Base-by-base conservation (phyloP, 2,113 vertebrate genomes). In the Macrotis lagotis region DNA sequence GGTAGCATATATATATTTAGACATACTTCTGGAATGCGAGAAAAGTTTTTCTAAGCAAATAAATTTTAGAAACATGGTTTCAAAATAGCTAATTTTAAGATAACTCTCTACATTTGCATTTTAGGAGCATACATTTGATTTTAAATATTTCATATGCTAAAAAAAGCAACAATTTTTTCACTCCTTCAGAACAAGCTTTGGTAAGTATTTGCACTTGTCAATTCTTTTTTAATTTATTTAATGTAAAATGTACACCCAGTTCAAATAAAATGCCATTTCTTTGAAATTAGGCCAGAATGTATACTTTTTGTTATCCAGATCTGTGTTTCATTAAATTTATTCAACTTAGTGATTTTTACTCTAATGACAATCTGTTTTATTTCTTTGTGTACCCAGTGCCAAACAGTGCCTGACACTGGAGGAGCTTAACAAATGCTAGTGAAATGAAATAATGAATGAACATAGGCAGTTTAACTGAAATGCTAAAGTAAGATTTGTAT, bases 401-500 rank as follows among this genome's bases (percentile, higher is more conserved):
- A 74, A n/a, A n/a, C 1, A 44, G 26, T 8, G 1, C 0, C 66
- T 83, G 37, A 8, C 19, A 83, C 2, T 22, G n/a, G n/a, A 83
- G 19, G 37, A 44, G 37, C 5, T 44, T 44, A 44, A 44, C 22
- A 44, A 44, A 83, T 44, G 16, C 16, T 22, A 3, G 22, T 83
- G n/a, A 44, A 44, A 83, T 83, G 31, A n/a, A 74, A 74, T 74
- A 74, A 19, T 59, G 52, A 53, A 25, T 59, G 9, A 74, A 74
- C 22, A n/a, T n/a, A 74, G 37, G 47, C 50, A 94, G 91, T 4
- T 1, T 25, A 95, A 52, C n/a, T 96, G 24, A 94, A 96, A 97
- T 94, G 3, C 66, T 55, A 95, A 94, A 92, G 24, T 10, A 53
- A 9, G 26, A 88, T 8, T 89, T 88, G 96, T 96, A 49, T 95